These are phyloP conservation scores for Sciurus vulgaris DNA, from an alignment of 2,797 vertebrate species.

Conservation along the genomic window DNA sequence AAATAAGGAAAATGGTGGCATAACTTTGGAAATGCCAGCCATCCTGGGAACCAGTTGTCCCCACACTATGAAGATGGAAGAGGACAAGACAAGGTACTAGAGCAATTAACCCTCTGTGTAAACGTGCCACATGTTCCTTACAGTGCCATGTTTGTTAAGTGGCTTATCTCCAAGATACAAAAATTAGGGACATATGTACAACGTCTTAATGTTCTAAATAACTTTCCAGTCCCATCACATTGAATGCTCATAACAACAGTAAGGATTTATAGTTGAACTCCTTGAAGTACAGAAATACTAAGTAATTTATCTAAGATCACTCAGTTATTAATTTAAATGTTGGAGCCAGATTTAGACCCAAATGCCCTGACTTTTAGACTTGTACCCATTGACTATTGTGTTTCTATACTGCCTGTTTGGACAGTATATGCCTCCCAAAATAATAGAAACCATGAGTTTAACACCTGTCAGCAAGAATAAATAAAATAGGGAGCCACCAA, in stretches of 20 bases:
- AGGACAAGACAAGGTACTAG: neutral
- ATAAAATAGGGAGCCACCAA: conserved; percentile 43
- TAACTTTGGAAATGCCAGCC: conserved; percentile 10
- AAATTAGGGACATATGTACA: neutral
- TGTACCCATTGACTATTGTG: neutral
- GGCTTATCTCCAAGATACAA: neutral
- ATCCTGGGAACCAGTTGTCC: neutral
- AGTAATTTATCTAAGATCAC: neutral
- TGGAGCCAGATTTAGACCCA: neutral
- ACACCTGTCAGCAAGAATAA: neutral
- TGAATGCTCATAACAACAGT: neutral
- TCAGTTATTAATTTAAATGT: neutral
- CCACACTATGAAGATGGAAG: neutral
- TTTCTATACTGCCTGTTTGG: neutral
- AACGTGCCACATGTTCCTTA: neutral
- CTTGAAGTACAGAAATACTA: neutral
- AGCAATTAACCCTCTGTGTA: neutral
- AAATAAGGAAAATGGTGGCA: neutral
- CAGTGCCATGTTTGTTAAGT: neutral
- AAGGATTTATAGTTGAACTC: neutral
- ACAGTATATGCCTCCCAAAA: neutral
- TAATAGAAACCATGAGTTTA: neutral
- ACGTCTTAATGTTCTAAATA: neutral
- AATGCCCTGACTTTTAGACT: neutral
- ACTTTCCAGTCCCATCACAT: neutral